A percentile compares a stretch with the other conserved stretches of the same genome.
phyloP scores from a whole-genome alignment of 2,797 vertebrate genomes.

The Smutsia gigantea region DNA sequence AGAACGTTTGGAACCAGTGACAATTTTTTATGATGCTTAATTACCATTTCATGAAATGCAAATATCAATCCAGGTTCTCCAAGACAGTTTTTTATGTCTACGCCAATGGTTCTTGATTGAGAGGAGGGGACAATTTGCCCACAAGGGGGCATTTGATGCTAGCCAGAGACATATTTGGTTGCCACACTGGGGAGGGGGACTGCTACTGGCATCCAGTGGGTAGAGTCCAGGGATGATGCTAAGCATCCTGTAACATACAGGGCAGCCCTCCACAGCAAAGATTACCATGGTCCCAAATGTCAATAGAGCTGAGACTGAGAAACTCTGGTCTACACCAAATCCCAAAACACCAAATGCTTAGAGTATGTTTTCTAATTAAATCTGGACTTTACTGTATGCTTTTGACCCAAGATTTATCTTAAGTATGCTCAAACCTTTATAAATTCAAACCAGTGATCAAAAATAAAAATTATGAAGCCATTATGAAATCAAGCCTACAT shows the following conservation, averaged over 20 bases:
- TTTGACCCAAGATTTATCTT: background rate
- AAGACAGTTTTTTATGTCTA: background rate
- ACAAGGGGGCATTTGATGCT: background rate
- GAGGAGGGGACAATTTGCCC: background rate
- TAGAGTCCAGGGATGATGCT: background rate
- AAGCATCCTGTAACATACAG: background rate
- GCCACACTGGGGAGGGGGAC: background rate
- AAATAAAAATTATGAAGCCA: background rate
- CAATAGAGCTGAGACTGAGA: background rate
- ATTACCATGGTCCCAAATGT: background rate
- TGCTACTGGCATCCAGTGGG: background rate
- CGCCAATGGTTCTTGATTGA: background rate
- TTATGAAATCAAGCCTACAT: background rate
- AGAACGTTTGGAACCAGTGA: background rate
- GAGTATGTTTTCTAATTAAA: background rate
- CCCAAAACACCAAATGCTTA: background rate
- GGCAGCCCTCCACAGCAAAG: background rate
- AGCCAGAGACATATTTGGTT: background rate
- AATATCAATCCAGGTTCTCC: background rate
- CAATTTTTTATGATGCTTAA: background rate
- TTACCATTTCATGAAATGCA: background rate
- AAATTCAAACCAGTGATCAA: slow-evolving; percentile 1
- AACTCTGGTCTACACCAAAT: background rate
- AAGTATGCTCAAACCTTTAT: background rate
- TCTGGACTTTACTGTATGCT: background rate